Evolutionary conservation across 2,888 invertebrate genomes (phyloP).

Genomic region (Caenorhabditis sp.): DNA sequence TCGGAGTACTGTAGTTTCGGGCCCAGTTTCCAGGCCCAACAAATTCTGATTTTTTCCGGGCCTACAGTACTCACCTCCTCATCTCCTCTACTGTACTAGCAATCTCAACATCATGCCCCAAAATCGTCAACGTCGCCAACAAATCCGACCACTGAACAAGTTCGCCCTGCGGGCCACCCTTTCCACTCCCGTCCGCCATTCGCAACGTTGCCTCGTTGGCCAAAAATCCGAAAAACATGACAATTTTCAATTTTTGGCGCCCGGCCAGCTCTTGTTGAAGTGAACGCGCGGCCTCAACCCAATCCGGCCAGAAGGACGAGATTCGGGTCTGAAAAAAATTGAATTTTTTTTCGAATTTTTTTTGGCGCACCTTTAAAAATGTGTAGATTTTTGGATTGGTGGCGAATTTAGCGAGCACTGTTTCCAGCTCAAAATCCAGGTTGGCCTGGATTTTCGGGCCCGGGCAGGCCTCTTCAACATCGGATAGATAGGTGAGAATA

Average conservation of each 20-base stretch:
- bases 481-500: too few species aligned
- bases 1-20: too few species aligned
- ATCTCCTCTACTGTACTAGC: conserved; percentile 71
- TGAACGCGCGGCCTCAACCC: background rate
- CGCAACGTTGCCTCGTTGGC: conserved; percentile 72
- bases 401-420: too few species aligned
- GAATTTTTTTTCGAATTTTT: too few species aligned
- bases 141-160: conserved; percentile 74
- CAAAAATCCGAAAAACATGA: conserved; percentile 72
- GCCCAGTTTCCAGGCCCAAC: too few species aligned
- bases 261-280: background rate
- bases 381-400: too few species aligned
- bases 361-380: too few species aligned
- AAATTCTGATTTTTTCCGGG: too few species aligned
- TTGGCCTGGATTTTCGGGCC: too few species aligned
- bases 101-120: conserved; percentile 73
- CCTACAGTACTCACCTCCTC: conserved; percentile 24
- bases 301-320: background rate
- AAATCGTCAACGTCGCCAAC: conserved; percentile 72
- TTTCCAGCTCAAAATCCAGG: too few species aligned
- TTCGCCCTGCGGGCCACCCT: conserved; percentile 74
- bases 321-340: background rate
- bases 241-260: conserved; percentile 60
- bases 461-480: too few species aligned
- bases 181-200: conserved; percentile 71